Conservation (phyloP, 2,797 vertebrate species). For the Malacoraja senta region DNA sequence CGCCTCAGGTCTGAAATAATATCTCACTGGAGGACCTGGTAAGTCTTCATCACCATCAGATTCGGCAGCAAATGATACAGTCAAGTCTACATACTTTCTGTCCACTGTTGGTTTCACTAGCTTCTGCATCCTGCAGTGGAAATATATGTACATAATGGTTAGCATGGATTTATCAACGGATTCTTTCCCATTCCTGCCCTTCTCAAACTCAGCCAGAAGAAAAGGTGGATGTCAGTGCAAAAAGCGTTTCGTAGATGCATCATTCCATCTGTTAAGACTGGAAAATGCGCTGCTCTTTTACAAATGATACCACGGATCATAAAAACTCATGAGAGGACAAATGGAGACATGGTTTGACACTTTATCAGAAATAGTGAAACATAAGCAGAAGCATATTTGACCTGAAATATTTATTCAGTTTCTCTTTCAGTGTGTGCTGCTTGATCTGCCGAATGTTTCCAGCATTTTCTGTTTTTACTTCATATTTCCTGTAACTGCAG, state of each 20-base stretch:
- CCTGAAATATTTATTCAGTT: no score
- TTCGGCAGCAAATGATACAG: conserved; percentile 88
- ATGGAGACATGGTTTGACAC: neutral
- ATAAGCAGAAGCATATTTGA: no score
- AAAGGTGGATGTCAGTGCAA: neutral
- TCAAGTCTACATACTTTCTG: conserved; percentile 90
- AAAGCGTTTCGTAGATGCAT: neutral
- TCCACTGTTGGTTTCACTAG: conserved; percentile 85
- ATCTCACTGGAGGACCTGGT: conserved; percentile 89
- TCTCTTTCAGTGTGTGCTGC: no score
- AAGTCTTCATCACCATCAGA: conserved; percentile 86
- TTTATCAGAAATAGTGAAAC: no score
- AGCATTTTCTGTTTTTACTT: no score
- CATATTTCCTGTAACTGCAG: no score
- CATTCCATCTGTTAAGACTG: neutral
- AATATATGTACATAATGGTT: conserved; percentile 29
- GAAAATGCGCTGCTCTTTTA: neutral
- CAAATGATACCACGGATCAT: neutral
- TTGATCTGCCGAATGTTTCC: no score
- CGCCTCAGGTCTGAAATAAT: conserved; percentile 73
- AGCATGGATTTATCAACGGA: neutral
- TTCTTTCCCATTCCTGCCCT: neutral
- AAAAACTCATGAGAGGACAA: neutral
- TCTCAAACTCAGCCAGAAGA: neutral
- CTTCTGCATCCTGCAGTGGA: conserved; percentile 84